Conservation (phyloP, 2,797 vertebrate species). For the Kryptolebias ocellatus region DNA sequence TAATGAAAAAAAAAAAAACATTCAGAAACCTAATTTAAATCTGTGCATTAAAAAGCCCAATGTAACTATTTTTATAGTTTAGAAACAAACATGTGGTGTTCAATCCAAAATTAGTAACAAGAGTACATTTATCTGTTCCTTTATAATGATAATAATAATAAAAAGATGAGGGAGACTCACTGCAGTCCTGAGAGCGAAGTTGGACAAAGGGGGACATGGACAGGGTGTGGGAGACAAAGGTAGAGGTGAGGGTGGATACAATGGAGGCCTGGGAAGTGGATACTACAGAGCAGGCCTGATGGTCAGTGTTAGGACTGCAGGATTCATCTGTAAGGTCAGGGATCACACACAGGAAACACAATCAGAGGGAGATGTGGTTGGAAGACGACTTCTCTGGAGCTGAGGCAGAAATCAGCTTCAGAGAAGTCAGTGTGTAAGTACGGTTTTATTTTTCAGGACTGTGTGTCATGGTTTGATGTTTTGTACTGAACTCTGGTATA, state of each 20-base stretch:
- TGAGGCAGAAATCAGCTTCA: not conserved
- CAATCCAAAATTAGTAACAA: not conserved
- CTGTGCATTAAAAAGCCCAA: too few relatives aligned
- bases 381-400: too few relatives aligned
- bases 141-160: not conserved
- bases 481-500: too few relatives aligned
- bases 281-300: conserved; percentile 88
- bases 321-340: conserved; percentile 84
- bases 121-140: conserved; percentile 2
- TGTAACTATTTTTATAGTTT: too few relatives aligned
- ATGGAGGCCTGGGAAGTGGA: conserved; percentile 67
- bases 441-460: too few relatives aligned
- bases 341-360: conserved; percentile 16
- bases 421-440: not conserved
- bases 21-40: too few relatives aligned
- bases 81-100: too few relatives aligned
- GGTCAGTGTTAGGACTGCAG: conserved; percentile 88
- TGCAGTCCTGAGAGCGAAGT: conserved; percentile 89
- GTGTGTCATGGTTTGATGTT: too few relatives aligned
- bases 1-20: too few relatives aligned
- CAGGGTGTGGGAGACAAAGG: conserved; percentile 67
- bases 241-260: conserved; percentile 39
- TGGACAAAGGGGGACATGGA: conserved; percentile 82
- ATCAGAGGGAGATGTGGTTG: too few relatives aligned
- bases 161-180: conserved; percentile 80